Evolutionary conservation across 2,797 vertebrate species (phyloP), one percentile per base, ranked within the genome.

Genomic region (Masticophis lateralis): DNA sequence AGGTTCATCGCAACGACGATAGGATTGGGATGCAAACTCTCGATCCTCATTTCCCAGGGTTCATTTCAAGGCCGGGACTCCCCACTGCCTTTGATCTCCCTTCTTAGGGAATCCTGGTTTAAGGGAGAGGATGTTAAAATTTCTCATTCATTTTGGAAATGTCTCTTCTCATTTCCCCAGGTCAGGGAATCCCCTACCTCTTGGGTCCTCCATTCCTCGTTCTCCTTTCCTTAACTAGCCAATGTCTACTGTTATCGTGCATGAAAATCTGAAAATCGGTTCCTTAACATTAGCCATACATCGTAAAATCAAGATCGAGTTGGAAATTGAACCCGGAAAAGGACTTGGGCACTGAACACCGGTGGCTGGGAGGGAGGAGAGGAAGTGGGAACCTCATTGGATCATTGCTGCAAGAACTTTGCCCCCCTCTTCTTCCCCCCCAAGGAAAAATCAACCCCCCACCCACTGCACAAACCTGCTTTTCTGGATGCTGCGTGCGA

Each of bases 341-440:
- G 11, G 25, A 43, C 32, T 28, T 47, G 57, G 57, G 57, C 13
- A 59, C 87, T 61, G 22, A 53, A 87, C 7, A 37, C 5, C 1
- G 7, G 32, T 63, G 53, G 22, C 32, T 3, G 25, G 32, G 55
- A 90, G 2, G n/a, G 53, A 56, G 12, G n/a, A 27, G n/a, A 79
- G 69, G 69, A 79, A 43, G 3, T 22, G 18, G 8, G 37, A 79
- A 18, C 3, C 74, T 43, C 32, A 22, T 22, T 43, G 37, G 74
- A 22, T 43, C 74, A 43, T 43, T 11, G 37, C 37, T 22, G 37
- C 74, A 43, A 79, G 32, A 11, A 20, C 16, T 37, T 43, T 22
- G 18, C 37, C 18, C 18, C 11, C 61, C 2, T 3, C 1, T 14
- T 0, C 43, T 4, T 0, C 1, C 47, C 47, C 13, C 2, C 66